phyloP scores from a whole-genome alignment of 2,888 invertebrate genomes.

The Loripinus fragilis region DNA sequence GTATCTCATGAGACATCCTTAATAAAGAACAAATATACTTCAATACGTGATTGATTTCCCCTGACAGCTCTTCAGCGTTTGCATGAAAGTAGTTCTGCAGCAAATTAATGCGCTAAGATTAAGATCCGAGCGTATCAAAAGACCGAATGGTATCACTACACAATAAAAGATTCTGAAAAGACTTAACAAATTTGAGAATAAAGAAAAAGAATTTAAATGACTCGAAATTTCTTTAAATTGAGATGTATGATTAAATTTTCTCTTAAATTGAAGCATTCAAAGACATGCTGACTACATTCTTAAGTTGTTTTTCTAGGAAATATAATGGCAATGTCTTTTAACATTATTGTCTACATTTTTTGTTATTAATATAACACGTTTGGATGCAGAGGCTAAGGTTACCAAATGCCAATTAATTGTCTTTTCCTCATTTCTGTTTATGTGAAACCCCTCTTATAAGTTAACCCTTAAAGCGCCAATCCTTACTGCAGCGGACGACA shows the following conservation, averaged over 20 bases:
- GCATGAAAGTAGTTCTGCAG: conserved; percentile 39
- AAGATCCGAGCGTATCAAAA: conserved; percentile 40
- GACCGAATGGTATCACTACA: conserved; percentile 16
- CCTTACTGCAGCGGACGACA: too few relatives aligned
- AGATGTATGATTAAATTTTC: conserved; percentile 9
- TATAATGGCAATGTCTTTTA: too few relatives aligned
- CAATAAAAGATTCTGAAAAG: conserved; percentile 4
- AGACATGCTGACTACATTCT: too few relatives aligned
- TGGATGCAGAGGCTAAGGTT: too few relatives aligned
- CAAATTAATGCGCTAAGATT: conserved; percentile 58
- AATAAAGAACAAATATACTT: conserved; percentile 63
- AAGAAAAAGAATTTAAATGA: not conserved
- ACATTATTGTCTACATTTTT: too few relatives aligned
- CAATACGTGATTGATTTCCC: conserved; percentile 60
- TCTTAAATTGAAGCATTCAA: too few relatives aligned
- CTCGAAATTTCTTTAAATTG: not conserved
- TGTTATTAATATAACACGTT: too few relatives aligned
- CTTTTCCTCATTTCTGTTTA: too few relatives aligned
- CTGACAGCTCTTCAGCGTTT: conserved; percentile 29
- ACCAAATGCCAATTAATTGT: too few relatives aligned
- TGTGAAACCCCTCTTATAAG: too few relatives aligned
- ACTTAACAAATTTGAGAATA: conserved; percentile 17
- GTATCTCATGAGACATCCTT: conserved; percentile 41
- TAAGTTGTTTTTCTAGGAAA: too few relatives aligned
- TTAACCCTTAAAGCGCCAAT: too few relatives aligned